phyloP scores from a whole-genome alignment of 1,140 invertebrate species.

The Ceratitis capitata region DNA sequence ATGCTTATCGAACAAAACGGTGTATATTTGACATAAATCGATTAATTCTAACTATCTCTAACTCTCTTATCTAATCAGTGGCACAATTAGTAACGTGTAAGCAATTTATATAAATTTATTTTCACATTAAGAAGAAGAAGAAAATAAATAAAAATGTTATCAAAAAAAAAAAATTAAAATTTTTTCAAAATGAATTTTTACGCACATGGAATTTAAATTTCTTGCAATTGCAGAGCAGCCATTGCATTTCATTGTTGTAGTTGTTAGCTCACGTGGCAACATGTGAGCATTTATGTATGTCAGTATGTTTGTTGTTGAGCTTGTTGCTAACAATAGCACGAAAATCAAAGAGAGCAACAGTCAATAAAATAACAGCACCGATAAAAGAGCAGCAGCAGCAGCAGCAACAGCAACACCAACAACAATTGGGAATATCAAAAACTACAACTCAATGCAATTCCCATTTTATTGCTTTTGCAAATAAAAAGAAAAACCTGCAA shows the following conservation, averaged over 20 bases:
- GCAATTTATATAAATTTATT: slow-evolving; percentile 6
- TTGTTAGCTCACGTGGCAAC: not conserved
- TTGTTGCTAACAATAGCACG: not conserved
- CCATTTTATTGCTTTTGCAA: slow-evolving; percentile 13
- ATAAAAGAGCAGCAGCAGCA: not conserved
- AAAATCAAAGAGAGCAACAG: slow-evolving; percentile 24
- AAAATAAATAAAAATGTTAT: not conserved
- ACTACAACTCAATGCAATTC: slow-evolving; percentile 33
- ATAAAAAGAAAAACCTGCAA: no score
- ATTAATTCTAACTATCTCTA: no score
- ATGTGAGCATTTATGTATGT: no score
- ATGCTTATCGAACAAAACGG: no score
- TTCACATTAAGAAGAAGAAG: not conserved
- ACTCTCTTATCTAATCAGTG: not conserved
- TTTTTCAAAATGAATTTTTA: not conserved
- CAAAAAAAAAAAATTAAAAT: not conserved
- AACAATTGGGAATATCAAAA: not conserved
- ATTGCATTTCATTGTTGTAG: not conserved
- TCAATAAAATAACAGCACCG: slow-evolving; percentile 21
- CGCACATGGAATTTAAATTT: not conserved
- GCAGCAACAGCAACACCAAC: not conserved
- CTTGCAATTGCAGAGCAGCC: not conserved
- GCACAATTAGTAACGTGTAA: not conserved
- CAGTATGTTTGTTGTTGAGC: no score
- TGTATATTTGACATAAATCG: no score